Base-by-base conservation (phyloP, 2,888 invertebrate genomes). In the Entomobrya proxima region DNA sequence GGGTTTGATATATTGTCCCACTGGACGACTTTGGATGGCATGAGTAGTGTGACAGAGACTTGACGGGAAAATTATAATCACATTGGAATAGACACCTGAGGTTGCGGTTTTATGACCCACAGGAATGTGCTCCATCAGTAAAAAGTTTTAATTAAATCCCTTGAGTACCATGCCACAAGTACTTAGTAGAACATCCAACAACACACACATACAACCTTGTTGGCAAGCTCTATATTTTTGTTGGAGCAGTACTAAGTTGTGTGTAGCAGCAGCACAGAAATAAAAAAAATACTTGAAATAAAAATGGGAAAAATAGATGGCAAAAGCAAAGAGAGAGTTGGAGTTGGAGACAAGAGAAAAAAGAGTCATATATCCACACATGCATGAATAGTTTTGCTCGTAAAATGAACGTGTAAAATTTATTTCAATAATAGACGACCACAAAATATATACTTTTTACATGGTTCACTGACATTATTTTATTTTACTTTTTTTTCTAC, bases 61-160 rank as follows among this genome's bases (percentile, higher is more conserved):
- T 86, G 86, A 86, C 80, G 86, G 81, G 78, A 80, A 86, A 86
- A 86, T 86, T 86, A 86, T 81, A 86, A 81, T 86, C 86, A 81
- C 86, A 75, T 86, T 80, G 81, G 86, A 80, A 76, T 74, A 80
- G 86, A 80, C 86, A 86, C 86, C 80, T 86, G 86, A 86, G 86
- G 86, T 86, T 86, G 86, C 86, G 86, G 75, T 86, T 86, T 86
- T 86, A 86, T 86, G 81, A 86, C 86, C 86, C 86, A 81, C 80
- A 86, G 86, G 86, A 86, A 86, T 86, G 86, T 86, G 86, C 69
- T 69, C 80, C 80, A 67, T 76, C 76, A 86, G 67, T 86, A 86
- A 79, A 85, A 85, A 80, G 76, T 86, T 86, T 86, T 86, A 86
- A 86, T 86, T 86, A 86, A 86, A 86, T 86, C 86, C 77, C 86